A percentile compares a stretch with the other conserved stretches of the same genome.
phyloP scores from a whole-genome alignment of 2,888 invertebrate species.

The Brenthis ino region DNA sequence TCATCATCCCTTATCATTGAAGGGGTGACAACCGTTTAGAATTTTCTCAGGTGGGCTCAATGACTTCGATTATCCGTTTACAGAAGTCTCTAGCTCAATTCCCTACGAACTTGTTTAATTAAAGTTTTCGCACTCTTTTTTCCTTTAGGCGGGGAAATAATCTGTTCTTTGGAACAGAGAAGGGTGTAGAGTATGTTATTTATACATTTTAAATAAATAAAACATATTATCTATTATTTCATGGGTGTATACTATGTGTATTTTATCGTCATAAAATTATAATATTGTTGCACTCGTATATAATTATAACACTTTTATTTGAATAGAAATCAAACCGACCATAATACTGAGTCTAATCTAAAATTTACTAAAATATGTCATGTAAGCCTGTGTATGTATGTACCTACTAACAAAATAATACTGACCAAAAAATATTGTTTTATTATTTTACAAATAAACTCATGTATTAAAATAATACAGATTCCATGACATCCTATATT shows the following conservation, averaged over 20 bases:
- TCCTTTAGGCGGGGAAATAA: conserved; percentile 77
- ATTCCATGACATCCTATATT: conserved; percentile 49
- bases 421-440: no score
- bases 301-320: no score
- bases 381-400: neutral
- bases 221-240: neutral
- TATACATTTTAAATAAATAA: conserved; percentile 3
- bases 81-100: conserved; percentile 76
- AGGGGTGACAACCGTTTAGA: conserved; percentile 40
- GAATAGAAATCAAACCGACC: no score
- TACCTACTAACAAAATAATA: neutral
- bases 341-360: neutral
- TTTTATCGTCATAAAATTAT: no score
- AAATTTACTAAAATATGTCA: neutral
- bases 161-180: conserved; percentile 64
- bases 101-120: conserved; percentile 81
- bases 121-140: conserved; percentile 82
- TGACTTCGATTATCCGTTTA: conserved; percentile 79
- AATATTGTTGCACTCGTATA: no score
- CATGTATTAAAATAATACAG: neutral
- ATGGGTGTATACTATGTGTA: no score
- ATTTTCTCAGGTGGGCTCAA: conserved; percentile 72
- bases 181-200: conserved; percentile 44
- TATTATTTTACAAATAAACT: no score
- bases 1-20: conserved; percentile 33